A percentile compares a stretch with the other conserved stretches of the same genome.
These are phyloP conservation scores for Didymodactylos carnosus DNA, from an alignment of 2,888 invertebrate species.

Conservation along the genomic window DNA sequence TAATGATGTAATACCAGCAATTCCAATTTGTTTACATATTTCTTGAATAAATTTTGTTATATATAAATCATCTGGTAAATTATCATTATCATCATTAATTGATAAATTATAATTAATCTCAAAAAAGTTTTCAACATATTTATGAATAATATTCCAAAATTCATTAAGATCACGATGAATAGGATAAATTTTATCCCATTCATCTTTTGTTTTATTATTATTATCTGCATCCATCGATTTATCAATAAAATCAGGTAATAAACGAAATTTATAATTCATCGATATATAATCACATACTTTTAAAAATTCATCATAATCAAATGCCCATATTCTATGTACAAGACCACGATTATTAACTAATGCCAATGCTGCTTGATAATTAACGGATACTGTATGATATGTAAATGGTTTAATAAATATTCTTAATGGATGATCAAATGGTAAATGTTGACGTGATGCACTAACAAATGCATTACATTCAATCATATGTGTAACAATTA, in stretches of 20 bases:
- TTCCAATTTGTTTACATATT: not conserved
- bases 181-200: not conserved
- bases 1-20: not conserved
- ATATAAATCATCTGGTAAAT: not conserved
- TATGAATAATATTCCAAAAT: not conserved
- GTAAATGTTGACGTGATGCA: not conserved
- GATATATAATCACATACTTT: not conserved
- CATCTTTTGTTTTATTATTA: not conserved
- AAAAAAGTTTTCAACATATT: not conserved
- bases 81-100: not conserved
- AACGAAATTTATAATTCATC: not conserved
- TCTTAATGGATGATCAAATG: not conserved
- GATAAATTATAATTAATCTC: not conserved
- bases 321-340: not conserved
- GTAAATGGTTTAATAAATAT: not conserved
- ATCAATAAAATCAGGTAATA: not conserved
- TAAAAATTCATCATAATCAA: not conserved
- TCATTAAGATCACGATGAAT: not conserved
- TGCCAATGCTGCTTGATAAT: not conserved
- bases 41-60: not conserved
- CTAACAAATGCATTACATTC: not conserved
- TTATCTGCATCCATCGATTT: not conserved
- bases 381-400: not conserved
- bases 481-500: not conserved
- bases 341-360: not conserved